Base-by-base conservation (phyloP, 2,888 invertebrate genomes). In the Cephus pygmeus region DNA sequence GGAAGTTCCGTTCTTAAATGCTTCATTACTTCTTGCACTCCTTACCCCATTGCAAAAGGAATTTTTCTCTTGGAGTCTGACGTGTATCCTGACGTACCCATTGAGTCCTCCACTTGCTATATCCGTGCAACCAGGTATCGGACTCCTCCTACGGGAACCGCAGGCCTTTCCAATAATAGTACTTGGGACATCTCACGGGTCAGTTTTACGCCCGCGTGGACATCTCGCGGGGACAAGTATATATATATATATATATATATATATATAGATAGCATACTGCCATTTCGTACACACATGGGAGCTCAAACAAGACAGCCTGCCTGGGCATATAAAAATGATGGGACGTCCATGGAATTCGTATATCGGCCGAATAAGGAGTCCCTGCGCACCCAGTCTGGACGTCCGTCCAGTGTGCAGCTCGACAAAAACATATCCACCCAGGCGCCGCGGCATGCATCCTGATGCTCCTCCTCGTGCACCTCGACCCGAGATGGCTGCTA, bases 381-480 rank as follows among this genome's bases (percentile, higher is more conserved):
- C n/a, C 12, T 69, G 75, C 75, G 75, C 75, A 74, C 74, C 35
- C 74, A 35, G 74, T 34, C 74, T 74, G 34, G 35, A 74, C 36
- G n/a, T 74, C 34, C 71, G 71, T 71, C 12, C 12, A 71, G 71
- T 34, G 71, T 23, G 33, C 71, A 34, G 33, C 71, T 71, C 71
- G 31, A 35, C 34, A 74, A 74, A 74, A 74, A 74, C 74, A 74
- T 74, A 74, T 74, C 35, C 74, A 74, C 35, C 35, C 36, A 33
- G 74, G 34, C 73, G 34, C 69, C 75, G 40, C 77, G 79, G 73
- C 77, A 79, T 79, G 79, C 79, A 79, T 79, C 73, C 75, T 75
- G 77, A 79, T 79, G 68, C 75, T 30, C 34, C 71, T 75, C 68
- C 35, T 73, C 31, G 75, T 34, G 36, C 40, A 33, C 79, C 35